These are phyloP conservation scores for Hermetia illucens DNA, from an alignment of 1,140 invertebrate genomes.

Conservation along the genomic window DNA sequence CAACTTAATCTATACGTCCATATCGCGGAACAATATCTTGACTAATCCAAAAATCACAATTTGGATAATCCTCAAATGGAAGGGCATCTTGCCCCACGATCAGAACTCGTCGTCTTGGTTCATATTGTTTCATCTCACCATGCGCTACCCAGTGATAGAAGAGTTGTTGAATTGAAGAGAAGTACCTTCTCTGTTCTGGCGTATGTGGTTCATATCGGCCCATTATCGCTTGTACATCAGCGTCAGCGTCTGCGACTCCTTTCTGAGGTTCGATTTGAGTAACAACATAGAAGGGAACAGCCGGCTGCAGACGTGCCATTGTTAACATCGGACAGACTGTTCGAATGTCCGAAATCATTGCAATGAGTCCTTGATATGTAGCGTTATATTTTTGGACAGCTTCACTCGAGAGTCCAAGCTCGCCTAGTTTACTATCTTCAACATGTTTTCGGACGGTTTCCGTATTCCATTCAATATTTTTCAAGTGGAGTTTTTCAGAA, in stretches of 20 bases:
- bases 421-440: slow-evolving; percentile 45
- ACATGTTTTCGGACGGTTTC: slow-evolving; percentile 45
- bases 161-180: slow-evolving; percentile 62
- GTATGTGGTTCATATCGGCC: slow-evolving; percentile 55
- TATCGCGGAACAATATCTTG: slow-evolving; percentile 57
- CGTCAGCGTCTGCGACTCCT: slow-evolving; percentile 43
- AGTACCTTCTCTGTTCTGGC: slow-evolving; percentile 53
- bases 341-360: slow-evolving; percentile 63
- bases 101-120: slow-evolving; percentile 39
- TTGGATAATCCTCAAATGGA: slow-evolving; percentile 42
- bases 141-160: slow-evolving; percentile 70
- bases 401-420: slow-evolving; percentile 40
- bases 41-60: slow-evolving; percentile 60
- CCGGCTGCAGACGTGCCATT: slow-evolving; percentile 38
- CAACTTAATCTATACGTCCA: slow-evolving; percentile 33
- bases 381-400: slow-evolving; percentile 47
- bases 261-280: slow-evolving; percentile 40
- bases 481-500: slow-evolving; percentile 37
- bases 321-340: slow-evolving; percentile 61
- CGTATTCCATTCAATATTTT: slow-evolving; percentile 44
- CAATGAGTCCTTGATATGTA: slow-evolving; percentile 46
- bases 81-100: slow-evolving; percentile 52
- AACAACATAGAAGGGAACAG: slow-evolving; percentile 58
- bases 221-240: slow-evolving; percentile 61
- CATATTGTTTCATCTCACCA: slow-evolving; percentile 42